A percentile compares a stretch with the other conserved stretches of the same genome.
These are phyloP conservation scores for Epistrophe eligans DNA, from an alignment of 2,888 invertebrate genomes.

Conservation along the genomic window DNA sequence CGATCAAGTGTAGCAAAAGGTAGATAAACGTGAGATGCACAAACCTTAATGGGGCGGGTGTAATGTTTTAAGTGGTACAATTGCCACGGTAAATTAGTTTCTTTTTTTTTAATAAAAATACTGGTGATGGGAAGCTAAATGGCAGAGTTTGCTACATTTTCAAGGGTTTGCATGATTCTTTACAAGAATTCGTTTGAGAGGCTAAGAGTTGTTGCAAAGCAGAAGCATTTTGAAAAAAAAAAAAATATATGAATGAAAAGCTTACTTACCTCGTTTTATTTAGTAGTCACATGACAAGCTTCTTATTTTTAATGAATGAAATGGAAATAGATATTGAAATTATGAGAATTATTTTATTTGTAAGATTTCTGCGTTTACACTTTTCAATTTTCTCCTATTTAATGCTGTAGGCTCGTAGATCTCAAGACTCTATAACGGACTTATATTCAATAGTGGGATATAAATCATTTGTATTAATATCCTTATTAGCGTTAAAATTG, in stretches of 20 bases:
- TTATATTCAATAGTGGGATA: too few species aligned
- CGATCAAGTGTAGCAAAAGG: slow-evolving; percentile 65
- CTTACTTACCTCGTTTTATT: not conserved
- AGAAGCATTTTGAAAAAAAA: not conserved
- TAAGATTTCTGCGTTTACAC: not conserved
- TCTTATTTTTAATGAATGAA: not conserved
- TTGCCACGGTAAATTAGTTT: slow-evolving; percentile 38
- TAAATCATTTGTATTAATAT: too few species aligned
- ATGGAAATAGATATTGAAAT: not conserved
- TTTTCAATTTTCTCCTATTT: not conserved
- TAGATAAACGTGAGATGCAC: slow-evolving; percentile 57
- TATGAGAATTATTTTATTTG: not conserved
- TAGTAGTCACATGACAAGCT: not conserved
- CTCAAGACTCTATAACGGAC: too few species aligned
- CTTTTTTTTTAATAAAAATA: slow-evolving; percentile 8
- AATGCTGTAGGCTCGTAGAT: too few species aligned
- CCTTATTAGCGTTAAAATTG: too few species aligned
- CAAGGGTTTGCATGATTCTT: slow-evolving; percentile 10
- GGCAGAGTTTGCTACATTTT: slow-evolving; percentile 10
- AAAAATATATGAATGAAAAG: not conserved
- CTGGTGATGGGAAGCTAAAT: slow-evolving; percentile 7
- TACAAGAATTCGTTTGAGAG: not conserved
- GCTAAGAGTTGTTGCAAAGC: not conserved
- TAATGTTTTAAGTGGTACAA: slow-evolving; percentile 63
- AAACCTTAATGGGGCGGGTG: slow-evolving; percentile 45